These are phyloP conservation scores for Eulithis prunata DNA, from an alignment of 2,888 invertebrate genomes.

Conservation along the genomic window DNA sequence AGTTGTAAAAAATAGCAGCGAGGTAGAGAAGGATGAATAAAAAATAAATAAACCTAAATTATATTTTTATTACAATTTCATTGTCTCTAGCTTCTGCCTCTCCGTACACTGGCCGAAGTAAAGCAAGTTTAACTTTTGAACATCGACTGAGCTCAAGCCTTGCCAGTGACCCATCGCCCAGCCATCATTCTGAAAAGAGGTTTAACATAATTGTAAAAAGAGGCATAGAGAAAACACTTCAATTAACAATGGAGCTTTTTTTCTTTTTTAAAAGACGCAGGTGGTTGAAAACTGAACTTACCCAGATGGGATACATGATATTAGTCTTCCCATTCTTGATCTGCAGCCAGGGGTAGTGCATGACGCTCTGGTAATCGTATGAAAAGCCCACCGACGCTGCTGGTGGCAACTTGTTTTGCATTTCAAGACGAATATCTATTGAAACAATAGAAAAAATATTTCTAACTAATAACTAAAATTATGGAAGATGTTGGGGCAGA, in stretches of 20 bases:
- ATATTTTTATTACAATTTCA: slow-evolving; percentile 10
- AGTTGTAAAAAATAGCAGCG: too few relatives aligned
- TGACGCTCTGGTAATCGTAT: slow-evolving; percentile 78
- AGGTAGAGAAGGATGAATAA: too few relatives aligned
- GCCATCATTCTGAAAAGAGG: slow-evolving; percentile 69
- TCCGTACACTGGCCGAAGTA: slow-evolving; percentile 60
- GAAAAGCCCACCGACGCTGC: slow-evolving; percentile 69
- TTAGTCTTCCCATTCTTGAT: slow-evolving; percentile 72
- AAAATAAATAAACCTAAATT: neutral
- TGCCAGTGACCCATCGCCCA: slow-evolving; percentile 81
- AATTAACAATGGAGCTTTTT: too few relatives aligned
- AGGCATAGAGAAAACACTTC: neutral
- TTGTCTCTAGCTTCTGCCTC: slow-evolving; percentile 39
- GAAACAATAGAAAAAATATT: neutral
- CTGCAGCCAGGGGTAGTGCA: slow-evolving; percentile 78
- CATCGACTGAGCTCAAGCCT: slow-evolving; percentile 71
- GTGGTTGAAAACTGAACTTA: slow-evolving; percentile 44
- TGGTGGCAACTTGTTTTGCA: slow-evolving; percentile 60
- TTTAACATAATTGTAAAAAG: neutral
- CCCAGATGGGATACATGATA: slow-evolving; percentile 79
- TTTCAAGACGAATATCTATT: slow-evolving; percentile 61
- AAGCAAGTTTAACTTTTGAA: slow-evolving; percentile 68
- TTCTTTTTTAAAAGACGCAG: neutral
- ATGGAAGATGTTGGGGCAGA: too few relatives aligned
- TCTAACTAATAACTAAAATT: too few relatives aligned